A percentile compares a stretch with the other conserved stretches of the same genome.
Conservation (phyloP, 92 coral and sea anemone genomes). For the Epizoanthus rinbou region DNA sequence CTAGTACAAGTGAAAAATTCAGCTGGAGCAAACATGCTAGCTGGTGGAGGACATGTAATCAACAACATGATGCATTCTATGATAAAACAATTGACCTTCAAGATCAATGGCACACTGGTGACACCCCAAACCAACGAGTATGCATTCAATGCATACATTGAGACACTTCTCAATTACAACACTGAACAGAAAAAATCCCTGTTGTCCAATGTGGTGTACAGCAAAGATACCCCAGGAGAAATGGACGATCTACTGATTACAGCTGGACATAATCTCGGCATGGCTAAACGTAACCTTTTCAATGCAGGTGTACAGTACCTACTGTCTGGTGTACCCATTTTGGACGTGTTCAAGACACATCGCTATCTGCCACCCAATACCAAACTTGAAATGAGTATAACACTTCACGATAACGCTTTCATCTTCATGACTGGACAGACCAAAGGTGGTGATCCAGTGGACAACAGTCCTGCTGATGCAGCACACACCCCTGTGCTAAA, state of each 20-base stretch:
- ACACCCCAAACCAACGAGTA: constrained; percentile 44
- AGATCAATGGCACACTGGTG: constrained; percentile 41
- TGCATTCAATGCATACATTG: constrained; percentile 36
- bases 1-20: constrained; percentile 16
- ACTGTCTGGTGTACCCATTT: constrained; percentile 43
- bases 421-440: constrained; percentile 29
- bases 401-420: constrained; percentile 17
- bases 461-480: too few species aligned
- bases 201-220: constrained; percentile 30
- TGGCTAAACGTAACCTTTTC: neutral
- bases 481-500: neutral
- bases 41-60: neutral
- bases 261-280: neutral
- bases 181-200: constrained; percentile 25
- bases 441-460: neutral
- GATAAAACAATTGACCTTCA: constrained; percentile 42
- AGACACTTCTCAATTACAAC: constrained; percentile 35
- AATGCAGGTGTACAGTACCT: neutral
- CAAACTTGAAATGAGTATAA: constrained; percentile 31
- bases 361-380: constrained; percentile 14
- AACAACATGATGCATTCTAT: constrained; percentile 43
- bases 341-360: constrained; percentile 27
- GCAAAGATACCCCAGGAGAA: constrained; percentile 38
- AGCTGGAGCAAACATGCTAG: neutral
- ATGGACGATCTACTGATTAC: constrained; percentile 27